phyloP scores from a whole-genome alignment of 2,797 vertebrate genomes.

The Macropodus opercularis region DNA sequence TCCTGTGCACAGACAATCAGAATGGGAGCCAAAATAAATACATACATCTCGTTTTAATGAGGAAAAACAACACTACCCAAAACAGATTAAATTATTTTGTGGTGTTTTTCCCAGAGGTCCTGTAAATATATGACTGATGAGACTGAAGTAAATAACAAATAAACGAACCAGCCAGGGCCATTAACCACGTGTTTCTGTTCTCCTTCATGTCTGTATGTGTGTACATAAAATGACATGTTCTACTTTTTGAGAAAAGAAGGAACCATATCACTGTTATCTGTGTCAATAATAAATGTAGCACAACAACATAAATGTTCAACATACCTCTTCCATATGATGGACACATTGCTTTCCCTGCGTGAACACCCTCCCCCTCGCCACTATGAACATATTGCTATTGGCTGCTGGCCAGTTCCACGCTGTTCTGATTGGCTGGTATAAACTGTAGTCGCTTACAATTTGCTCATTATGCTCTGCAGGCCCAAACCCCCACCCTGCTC shows the following conservation, averaged over 20 bases:
- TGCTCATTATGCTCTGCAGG: slow-evolving; percentile 71
- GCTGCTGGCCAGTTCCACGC: slow-evolving; percentile 56
- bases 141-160: neutral
- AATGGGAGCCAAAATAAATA: no score
- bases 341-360: slow-evolving; percentile 63
- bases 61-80: no score
- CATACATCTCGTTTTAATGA: no score
- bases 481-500: slow-evolving; percentile 55
- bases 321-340: slow-evolving; percentile 18
- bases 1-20: no score
- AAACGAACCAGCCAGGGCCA: neutral
- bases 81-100: no score
- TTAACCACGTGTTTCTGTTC: neutral
- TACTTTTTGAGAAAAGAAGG: no score
- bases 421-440: slow-evolving; percentile 75
- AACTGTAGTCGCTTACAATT: slow-evolving; percentile 63
- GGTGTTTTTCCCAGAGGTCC: no score
- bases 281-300: neutral
- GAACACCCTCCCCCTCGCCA: slow-evolving; percentile 53
- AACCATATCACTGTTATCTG: neutral
- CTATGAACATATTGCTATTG: slow-evolving; percentile 70
- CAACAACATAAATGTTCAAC: neutral
- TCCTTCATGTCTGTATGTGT: no score
- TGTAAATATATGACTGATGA: neutral
- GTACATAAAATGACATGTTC: no score